A percentile compares a stretch with the other conserved stretches of the same genome.
Evolutionary conservation across 2,797 vertebrate species (phyloP).

Genomic region (Cirrhinus mrigala): DNA sequence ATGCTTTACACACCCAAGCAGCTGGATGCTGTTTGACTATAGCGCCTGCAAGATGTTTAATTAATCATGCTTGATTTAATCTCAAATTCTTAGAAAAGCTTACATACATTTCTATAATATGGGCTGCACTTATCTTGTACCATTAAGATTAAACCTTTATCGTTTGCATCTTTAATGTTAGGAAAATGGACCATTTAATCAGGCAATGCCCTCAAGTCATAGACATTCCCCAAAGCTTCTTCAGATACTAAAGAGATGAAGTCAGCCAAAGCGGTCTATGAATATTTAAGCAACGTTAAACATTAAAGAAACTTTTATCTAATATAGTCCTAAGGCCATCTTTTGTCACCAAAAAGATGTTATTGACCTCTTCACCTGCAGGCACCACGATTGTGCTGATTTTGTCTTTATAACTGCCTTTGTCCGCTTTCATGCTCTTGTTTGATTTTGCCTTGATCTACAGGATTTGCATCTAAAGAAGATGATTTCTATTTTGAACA

Average conservation of each 20-base stretch:
- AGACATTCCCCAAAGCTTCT: constrained; percentile 22
- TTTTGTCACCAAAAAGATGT: constrained; percentile 1
- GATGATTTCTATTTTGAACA: constrained; percentile 26
- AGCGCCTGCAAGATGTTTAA: not conserved
- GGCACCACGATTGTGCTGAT: not conserved
- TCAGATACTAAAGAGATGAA: constrained; percentile 20
- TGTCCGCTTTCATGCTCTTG: not conserved
- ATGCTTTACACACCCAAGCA: not conserved
- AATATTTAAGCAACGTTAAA: constrained; percentile 36
- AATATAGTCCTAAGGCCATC: not conserved
- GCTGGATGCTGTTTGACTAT: not conserved
- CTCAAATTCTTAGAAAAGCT: constrained; percentile 2
- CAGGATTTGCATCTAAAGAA: constrained; percentile 27
- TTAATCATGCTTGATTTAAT: constrained; percentile 24
- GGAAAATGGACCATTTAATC: constrained; percentile 12
- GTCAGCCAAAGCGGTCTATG: not conserved
- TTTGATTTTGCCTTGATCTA: constrained; percentile 27
- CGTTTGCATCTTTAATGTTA: constrained; percentile 12
- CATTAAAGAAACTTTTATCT: constrained; percentile 21
- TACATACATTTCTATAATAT: constrained; percentile 11
- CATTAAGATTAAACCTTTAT: constrained; percentile 6
- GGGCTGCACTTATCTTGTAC: constrained; percentile 2
- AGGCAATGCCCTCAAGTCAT: not conserved
- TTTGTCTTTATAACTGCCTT: constrained; percentile 5
- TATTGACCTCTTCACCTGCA: not conserved